Conservation (phyloP, 2,113 vertebrate species). For the Atlantisia rogersi region DNA sequence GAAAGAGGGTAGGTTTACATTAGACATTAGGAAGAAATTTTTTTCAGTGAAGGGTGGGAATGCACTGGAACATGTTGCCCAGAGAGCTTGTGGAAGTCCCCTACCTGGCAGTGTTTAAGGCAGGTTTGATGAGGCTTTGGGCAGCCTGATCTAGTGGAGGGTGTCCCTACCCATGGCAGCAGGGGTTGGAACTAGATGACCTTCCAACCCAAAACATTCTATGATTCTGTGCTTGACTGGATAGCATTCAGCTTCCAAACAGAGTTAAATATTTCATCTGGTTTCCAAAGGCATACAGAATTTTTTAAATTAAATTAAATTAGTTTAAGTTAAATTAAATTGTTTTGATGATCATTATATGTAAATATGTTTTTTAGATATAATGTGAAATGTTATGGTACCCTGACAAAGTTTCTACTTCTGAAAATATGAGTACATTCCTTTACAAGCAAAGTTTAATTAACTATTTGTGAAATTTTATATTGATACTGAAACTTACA, state of each 20-base stretch:
- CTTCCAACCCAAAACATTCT: no score
- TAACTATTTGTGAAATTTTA: neutral
- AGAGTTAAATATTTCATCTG: neutral
- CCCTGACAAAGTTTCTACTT: neutral
- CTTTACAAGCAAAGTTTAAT: neutral
- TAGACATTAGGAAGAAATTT: no score
- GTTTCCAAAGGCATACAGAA: neutral
- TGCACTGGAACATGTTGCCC: no score
- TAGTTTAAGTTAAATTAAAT: rapidly evolving
- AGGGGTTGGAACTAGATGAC: no score
- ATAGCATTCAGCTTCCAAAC: neutral
- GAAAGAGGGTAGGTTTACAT: no score
- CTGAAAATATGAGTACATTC: neutral
- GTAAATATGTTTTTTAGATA: neutral
- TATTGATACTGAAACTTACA: neutral
- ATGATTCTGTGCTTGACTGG: neutral
- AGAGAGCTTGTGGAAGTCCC: no score
- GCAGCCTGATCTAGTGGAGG: no score
- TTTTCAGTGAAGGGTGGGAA: no score
- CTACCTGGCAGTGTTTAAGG: no score
- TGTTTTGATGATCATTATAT: neutral
- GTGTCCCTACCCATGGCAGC: no score
- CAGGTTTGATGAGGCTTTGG: no score
- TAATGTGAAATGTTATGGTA: neutral
- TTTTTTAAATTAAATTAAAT: rapidly evolving